Conservation (phyloP, 2,113 vertebrate genomes). For the Butorides virescens region DNA sequence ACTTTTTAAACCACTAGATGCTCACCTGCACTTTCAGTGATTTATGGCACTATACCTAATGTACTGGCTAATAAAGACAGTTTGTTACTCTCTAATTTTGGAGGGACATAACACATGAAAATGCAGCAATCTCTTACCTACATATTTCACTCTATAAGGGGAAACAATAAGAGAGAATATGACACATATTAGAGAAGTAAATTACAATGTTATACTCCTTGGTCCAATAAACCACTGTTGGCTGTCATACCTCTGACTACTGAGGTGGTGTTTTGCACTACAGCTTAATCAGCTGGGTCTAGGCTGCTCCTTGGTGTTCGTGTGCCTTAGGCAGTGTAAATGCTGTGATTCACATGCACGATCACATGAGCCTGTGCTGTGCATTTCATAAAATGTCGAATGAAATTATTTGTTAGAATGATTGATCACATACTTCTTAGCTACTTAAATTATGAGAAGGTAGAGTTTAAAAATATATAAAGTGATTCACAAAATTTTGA, state of each 20-base stretch:
- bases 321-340: slow-evolving; percentile 50
- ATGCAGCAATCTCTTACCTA: slow-evolving; percentile 52
- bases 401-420: slow-evolving; percentile 42
- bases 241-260: slow-evolving; percentile 63
- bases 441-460: slow-evolving; percentile 39
- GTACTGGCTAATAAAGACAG: slow-evolving; percentile 71
- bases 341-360: slow-evolving; percentile 54
- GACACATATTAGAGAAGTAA: slow-evolving; percentile 73
- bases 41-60: slow-evolving; percentile 69
- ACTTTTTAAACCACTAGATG: slow-evolving; percentile 66
- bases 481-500: slow-evolving; percentile 34
- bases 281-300: slow-evolving; percentile 69
- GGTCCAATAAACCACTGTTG: slow-evolving; percentile 70
- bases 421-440: slow-evolving; percentile 28
- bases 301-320: slow-evolving; percentile 3
- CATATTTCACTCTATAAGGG: slow-evolving; percentile 72
- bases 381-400: background rate
- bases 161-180: slow-evolving; percentile 73
- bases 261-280: slow-evolving; percentile 70
- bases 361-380: background rate
- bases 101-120: slow-evolving; percentile 63
- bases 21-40: slow-evolving; percentile 64
- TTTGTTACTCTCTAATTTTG: slow-evolving; percentile 78
- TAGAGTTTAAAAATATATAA: slow-evolving; percentile 8
- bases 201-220: slow-evolving; percentile 73